Conservation (phyloP, 2,888 invertebrate species). For the Quadriops clusia region DNA sequence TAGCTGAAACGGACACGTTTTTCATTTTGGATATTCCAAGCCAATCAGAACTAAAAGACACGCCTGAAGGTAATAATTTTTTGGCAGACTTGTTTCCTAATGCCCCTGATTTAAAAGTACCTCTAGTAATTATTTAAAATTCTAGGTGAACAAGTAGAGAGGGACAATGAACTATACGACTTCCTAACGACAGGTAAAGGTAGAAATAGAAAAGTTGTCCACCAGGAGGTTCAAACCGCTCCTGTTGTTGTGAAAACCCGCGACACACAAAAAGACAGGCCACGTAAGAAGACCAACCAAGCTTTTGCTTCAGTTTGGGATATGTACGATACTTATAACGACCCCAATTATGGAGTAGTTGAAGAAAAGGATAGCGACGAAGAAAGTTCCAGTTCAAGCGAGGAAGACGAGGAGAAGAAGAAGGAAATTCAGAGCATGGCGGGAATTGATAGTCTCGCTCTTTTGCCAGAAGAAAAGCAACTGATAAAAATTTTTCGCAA, state of each 20-base stretch:
- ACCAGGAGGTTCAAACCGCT: slow-evolving; percentile 60
- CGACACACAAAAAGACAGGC: slow-evolving; percentile 46
- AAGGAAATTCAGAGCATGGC: slow-evolving; percentile 33
- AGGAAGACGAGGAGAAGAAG: slow-evolving; percentile 15
- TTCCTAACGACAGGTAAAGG: slow-evolving; percentile 56
- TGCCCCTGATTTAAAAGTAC: not conserved
- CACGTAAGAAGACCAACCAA: slow-evolving; percentile 43
- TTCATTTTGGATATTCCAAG: slow-evolving; percentile 54
- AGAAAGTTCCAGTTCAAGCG: no score
- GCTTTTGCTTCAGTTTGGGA: slow-evolving; percentile 67
- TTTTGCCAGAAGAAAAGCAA: slow-evolving; percentile 29
- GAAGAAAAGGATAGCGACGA: slow-evolving; percentile 27
- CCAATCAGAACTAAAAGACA: slow-evolving; percentile 47
- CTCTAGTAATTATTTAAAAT: slow-evolving; percentile 2
- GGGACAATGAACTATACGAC: slow-evolving; percentile 54
- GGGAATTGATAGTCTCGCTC: slow-evolving; percentile 25
- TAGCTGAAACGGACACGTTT: slow-evolving; percentile 55
- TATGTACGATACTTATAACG: slow-evolving; percentile 57
- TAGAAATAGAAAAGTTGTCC: slow-evolving; percentile 50
- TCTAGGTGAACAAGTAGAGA: slow-evolving; percentile 40
- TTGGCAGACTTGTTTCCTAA: not conserved
- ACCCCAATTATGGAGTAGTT: slow-evolving; percentile 24
- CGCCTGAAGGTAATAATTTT: slow-evolving; percentile 36
- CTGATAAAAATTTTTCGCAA: slow-evolving; percentile 29
- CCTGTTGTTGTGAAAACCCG: slow-evolving; percentile 49